Conservation (phyloP, 1,140 invertebrate genomes). For the Acromyrmex charruanus region DNA sequence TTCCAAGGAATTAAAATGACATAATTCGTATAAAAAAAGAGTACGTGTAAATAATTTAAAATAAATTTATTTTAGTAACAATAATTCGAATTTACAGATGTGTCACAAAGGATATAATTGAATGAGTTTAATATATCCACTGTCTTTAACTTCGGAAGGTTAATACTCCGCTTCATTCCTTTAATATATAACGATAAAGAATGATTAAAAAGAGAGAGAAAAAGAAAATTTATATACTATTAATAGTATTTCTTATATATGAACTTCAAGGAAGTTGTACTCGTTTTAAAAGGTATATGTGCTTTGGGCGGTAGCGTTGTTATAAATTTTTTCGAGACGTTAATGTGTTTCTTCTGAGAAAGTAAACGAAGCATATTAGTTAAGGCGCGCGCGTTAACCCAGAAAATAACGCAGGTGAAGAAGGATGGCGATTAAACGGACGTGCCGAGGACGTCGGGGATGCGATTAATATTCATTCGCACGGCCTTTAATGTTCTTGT, state of each 20-base stretch:
- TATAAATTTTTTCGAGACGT: constrained; percentile 8
- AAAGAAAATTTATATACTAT: not conserved
- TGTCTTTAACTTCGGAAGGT: too few species aligned
- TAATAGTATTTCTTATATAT: not conserved
- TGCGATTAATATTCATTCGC: constrained; percentile 36
- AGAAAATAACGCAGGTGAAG: not conserved
- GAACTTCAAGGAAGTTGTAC: not conserved
- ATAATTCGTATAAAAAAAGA: too few species aligned
- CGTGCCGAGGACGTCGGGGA: not conserved
- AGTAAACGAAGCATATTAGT: constrained; percentile 6
- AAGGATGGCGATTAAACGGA: not conserved
- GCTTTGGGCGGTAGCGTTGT: not conserved
- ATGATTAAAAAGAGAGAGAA: not conserved
- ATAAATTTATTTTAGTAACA: too few species aligned
- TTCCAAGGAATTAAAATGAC: too few species aligned
- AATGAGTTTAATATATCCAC: too few species aligned
- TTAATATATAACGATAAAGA: not conserved
- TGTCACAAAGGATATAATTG: too few species aligned
- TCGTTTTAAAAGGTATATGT: not conserved
- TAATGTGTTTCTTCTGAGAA: not conserved
- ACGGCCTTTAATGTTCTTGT: not conserved
- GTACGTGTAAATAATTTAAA: too few species aligned
- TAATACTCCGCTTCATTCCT: too few species aligned
- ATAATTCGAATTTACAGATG: too few species aligned
- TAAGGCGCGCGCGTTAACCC: constrained; percentile 16